Evolutionary conservation across 2,888 invertebrate genomes (phyloP).

Genomic region (Eupithecia exiguata): DNA sequence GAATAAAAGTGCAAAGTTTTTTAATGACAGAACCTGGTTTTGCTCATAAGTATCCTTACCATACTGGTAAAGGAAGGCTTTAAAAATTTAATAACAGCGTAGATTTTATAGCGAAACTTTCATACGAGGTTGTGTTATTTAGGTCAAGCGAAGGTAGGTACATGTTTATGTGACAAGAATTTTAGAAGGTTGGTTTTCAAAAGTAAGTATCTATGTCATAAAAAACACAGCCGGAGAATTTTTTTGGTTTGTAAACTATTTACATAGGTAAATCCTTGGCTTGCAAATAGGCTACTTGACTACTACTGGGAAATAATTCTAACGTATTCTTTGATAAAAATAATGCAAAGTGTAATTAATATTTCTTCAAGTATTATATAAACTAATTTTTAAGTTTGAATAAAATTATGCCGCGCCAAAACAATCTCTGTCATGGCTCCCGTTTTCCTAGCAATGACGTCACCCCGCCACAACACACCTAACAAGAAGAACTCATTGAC

Average conservation of each 20-base stretch:
- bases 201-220: not conserved
- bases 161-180: not conserved
- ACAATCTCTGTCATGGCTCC: too few relatives aligned
- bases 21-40: constrained; percentile 16
- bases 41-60: not conserved
- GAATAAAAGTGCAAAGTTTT: constrained; percentile 4
- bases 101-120: not conserved
- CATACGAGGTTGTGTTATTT: not conserved
- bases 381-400: too few relatives aligned
- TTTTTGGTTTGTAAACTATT: not conserved
- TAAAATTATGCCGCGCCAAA: too few relatives aligned
- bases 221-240: not conserved
- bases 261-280: not conserved
- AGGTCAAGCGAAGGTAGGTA: not conserved
- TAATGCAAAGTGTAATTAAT: too few relatives aligned
- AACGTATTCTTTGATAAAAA: too few relatives aligned
- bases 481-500: too few relatives aligned
- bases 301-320: too few relatives aligned
- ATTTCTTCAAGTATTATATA: too few relatives aligned
- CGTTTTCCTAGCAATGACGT: too few relatives aligned
- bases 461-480: too few relatives aligned
- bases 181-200: not conserved
- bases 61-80: constrained; percentile 7
- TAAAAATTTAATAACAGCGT: constrained; percentile 8
- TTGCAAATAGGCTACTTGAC: too few relatives aligned